A percentile compares a stretch with the other conserved stretches of the same genome.
Evolutionary conservation across 2,888 invertebrate genomes (phyloP).

Genomic region (Coremacera marginata): DNA sequence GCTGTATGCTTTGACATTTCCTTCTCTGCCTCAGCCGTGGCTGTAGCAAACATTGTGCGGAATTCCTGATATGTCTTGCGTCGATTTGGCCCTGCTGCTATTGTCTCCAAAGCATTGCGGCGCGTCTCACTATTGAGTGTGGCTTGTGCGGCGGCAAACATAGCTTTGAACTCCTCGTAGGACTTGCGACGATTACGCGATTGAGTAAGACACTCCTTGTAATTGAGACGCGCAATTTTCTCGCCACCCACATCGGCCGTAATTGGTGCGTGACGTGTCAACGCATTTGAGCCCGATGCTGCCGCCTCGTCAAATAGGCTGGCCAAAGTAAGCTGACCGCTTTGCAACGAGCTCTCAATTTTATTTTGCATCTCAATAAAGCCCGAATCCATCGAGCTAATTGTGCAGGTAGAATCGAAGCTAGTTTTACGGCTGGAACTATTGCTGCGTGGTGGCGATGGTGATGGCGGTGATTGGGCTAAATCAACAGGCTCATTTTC

Average conservation of each 20-base stretch:
- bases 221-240: conserved; percentile 64
- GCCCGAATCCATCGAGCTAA: conserved; percentile 70
- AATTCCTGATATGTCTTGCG: conserved; percentile 57
- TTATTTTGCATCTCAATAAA: conserved; percentile 69
- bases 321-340: conserved; percentile 46
- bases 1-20: conserved; percentile 18
- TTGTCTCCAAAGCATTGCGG: neutral
- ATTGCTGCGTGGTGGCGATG: conserved; percentile 59
- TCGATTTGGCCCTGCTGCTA: conserved; percentile 52
- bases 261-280: neutral
- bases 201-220: conserved; percentile 68
- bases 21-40: conserved; percentile 29
- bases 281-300: neutral
- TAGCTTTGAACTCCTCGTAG: conserved; percentile 69
- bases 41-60: conserved; percentile 44
- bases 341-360: conserved; percentile 56
- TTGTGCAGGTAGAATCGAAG: conserved; percentile 69
- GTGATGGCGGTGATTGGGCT: conserved; percentile 40
- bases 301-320: conserved; percentile 47
- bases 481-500: conserved; percentile 22
- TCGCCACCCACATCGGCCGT: conserved; percentile 50
- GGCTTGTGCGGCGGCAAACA: conserved; percentile 56
- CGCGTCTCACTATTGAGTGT: conserved; percentile 1
- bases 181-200: conserved; percentile 69
- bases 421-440: conserved; percentile 69